Evolutionary conservation across 2,797 vertebrate species (phyloP), one percentile per base, ranked within the genome.

Genomic region (Pangasius djambal): DNA sequence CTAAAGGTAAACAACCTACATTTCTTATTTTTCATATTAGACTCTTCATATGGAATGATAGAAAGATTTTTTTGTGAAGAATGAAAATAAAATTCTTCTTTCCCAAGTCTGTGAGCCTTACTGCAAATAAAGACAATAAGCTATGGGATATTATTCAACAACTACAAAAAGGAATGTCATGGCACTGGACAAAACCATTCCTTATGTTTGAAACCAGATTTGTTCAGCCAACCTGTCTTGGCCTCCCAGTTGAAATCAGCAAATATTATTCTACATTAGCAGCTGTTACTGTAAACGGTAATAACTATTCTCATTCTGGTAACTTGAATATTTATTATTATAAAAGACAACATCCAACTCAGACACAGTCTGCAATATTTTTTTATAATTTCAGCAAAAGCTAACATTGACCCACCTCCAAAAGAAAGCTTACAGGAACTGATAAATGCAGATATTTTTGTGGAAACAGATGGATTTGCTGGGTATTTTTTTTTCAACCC

Each of bases 181-280:
- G 93, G 94, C 95, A 95, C 61, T 89, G 92, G 92, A 94, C 94
- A 3, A 95, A 96, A 61, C 61, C 96, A 0, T 93, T 93, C 57
- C 87, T 97, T 83, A 88, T 91, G 28, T 78, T 93, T 69, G 97
- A 97, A 91, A 92, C 90, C n/a, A 95, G 96, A 69, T 96, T 94
- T 86, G 93, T 96, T 87, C 93, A 96, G 88, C 94, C 97, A 13
- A 96, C 95, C 55, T 94, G 92, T 25, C 89, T 97, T 70, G 97
- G 97, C 84, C 87, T 97, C 13, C 97, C 97, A 15, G 82, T 95
- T 55, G 97, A 97, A 94, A 95, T 97, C 16, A 95, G 95, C 93
- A 95, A 97, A 93, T 96, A 96, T 77, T 96, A 92, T 74, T 85
- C 94, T 34, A 4, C 89, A 6, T 0, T 97, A 65, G 94, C 89